Percentiles rank a stretch among this genome's conserved stretches.
Evolutionary conservation across 2,888 invertebrate species (phyloP).

Genomic region (Augochlorella aurata): DNA sequence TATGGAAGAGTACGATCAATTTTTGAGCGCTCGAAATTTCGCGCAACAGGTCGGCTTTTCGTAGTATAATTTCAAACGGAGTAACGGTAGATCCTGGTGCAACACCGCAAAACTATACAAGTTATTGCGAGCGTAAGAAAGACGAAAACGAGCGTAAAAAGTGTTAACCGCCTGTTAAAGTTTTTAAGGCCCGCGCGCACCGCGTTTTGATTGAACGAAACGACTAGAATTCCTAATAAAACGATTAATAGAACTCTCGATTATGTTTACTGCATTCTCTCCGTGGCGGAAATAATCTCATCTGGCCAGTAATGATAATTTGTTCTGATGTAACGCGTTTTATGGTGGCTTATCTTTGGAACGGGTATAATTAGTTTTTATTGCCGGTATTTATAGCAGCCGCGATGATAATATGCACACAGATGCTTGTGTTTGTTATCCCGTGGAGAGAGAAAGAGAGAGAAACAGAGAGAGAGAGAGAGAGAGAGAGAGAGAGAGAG

Average conservation of each 20-base stretch:
- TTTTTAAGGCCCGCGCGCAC: not conserved
- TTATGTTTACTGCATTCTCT: not conserved
- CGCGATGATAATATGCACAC: not conserved
- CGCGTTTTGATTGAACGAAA: not conserved
- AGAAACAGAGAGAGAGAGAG: too few species aligned
- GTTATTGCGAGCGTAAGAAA: not conserved
- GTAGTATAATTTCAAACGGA: too few species aligned
- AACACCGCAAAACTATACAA: too few species aligned
- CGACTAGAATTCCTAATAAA: not conserved
- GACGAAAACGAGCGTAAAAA: not conserved
- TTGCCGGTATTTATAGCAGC: not conserved
- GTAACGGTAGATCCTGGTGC: too few species aligned
- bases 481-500: too few species aligned
- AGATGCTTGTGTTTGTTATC: not conserved
- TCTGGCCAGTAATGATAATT: not conserved
- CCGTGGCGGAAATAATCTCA: constrained; percentile 1
- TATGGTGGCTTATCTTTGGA: not conserved
- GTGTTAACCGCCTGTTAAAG: not conserved
- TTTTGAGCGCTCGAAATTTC: too few species aligned
- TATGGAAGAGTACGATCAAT: too few species aligned
- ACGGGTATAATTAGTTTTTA: constrained; percentile 12
- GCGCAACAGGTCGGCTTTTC: too few species aligned
- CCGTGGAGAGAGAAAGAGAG: not conserved
- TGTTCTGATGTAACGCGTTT: not conserved
- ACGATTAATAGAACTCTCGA: not conserved